Evolutionary conservation across 2,797 vertebrate species (phyloP), one percentile per base, ranked within the genome.

Genomic region (Tiaroga cobitis): DNA sequence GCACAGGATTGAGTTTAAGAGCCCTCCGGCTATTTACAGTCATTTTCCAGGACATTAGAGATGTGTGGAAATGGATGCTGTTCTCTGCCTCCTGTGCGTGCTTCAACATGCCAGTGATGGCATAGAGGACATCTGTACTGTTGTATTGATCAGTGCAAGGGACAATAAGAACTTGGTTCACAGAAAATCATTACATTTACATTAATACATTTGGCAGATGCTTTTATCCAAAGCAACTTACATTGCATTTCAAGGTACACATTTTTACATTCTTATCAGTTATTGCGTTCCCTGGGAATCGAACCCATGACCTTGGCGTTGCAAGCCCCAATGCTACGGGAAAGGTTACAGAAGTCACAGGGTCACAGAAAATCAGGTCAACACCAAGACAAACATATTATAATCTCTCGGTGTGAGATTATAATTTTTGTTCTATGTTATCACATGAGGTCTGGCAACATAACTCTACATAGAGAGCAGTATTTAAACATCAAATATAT

Each of bases 11-110:
- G 51, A 68, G 37, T 73, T 49, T 26, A 41, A 32, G 15, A 70
- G 80, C 73, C 73, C 85, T 61, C 7, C 46, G 51, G 49, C 80
- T 86, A 78, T 86, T 86, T 78, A 76, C 80, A 86, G 73, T 82
- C 39, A 86, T 86, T 86, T 86, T 77, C 85, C 65, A 70, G 39
- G 39, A 76, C 80, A 86, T 77, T 32, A 86, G 80, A 82, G 37
- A 65, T 86, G 72, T 59, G 72, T 59, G 80, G 63, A 86, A 75
- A 59, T 80, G 26, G 46, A 65, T 43, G 70, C 70, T 41, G 32
- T 54, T 19, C 18, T 43, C 75, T 43, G 49, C 18, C 74, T 41
- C 34, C 32, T 69, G n/a, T 73, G n/a, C 13, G 11, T 77, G 43
- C 49, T 76, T 54, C 29, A 84, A 67, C 63, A 69, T 54, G 74